Percentiles rank a stretch among this genome's conserved stretches.
Evolutionary conservation across 1,140 invertebrate genomes (phyloP).

Genomic region (Euwallacea similis): DNA sequence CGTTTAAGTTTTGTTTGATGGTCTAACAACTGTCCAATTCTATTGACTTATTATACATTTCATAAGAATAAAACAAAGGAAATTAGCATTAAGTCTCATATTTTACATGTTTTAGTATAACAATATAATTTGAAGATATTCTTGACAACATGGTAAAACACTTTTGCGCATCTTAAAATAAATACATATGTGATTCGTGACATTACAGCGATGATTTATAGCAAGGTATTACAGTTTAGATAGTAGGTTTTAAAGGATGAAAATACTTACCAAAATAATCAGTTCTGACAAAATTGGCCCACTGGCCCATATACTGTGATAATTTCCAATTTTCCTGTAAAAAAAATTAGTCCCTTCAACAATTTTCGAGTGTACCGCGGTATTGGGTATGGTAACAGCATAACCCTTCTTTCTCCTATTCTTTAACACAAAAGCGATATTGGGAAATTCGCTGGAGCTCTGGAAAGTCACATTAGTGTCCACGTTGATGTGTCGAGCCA

Average conservation of each 20-base stretch:
- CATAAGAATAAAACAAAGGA: no score
- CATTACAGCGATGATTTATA: not conserved
- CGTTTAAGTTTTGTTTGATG: no score
- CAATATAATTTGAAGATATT: no score
- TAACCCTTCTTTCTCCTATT: slow-evolving; percentile 51
- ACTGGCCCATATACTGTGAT: slow-evolving; percentile 58
- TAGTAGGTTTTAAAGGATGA: not conserved
- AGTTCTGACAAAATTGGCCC: slow-evolving; percentile 63
- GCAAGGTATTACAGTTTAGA: not conserved
- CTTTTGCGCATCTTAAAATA: not conserved
- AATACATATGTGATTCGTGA: not conserved
- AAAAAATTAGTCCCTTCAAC: slow-evolving; percentile 60
- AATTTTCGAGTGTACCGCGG: slow-evolving; percentile 49
- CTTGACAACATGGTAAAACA: not conserved
- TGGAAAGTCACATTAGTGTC: slow-evolving; percentile 42
- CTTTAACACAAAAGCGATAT: slow-evolving; percentile 52
- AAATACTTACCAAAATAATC: slow-evolving; percentile 60
- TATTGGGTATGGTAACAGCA: slow-evolving; percentile 49
- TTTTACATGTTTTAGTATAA: no score
- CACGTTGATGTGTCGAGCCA: slow-evolving; percentile 46
- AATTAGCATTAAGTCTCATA: no score
- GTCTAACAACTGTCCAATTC: no score
- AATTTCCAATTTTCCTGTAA: slow-evolving; percentile 55
- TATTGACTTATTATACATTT: no score
- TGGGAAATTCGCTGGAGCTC: slow-evolving; percentile 31